Evolutionary conservation across 2,888 invertebrate species (phyloP).

Genomic region (Nemapogon koenigi): DNA sequence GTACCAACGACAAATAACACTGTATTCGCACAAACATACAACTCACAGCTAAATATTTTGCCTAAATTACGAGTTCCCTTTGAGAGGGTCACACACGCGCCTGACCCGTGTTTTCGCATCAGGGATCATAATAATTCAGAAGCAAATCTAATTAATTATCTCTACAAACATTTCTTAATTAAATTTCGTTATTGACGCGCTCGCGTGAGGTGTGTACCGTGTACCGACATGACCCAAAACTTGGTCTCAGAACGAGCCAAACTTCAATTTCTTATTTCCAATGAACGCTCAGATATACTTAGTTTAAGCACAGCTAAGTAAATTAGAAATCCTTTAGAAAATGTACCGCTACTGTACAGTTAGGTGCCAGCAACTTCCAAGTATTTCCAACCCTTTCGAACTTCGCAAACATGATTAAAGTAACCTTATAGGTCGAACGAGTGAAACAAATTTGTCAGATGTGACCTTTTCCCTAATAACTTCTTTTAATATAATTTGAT

Average conservation of each 20-base stretch:
- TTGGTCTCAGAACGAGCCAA: neutral
- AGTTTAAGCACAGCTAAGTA: conserved; percentile 27
- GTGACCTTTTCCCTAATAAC: too few relatives aligned
- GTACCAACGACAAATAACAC: conserved; percentile 54
- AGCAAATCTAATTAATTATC: conserved; percentile 7
- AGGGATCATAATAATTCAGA: conserved; percentile 11
- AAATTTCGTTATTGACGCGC: conserved; percentile 19
- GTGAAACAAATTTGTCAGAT: conserved; percentile 32
- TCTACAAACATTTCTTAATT: conserved; percentile 50
- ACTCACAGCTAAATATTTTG: conserved; percentile 3
- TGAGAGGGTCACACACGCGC: conserved; percentile 9
- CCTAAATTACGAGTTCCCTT: conserved; percentile 5
- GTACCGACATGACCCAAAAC: conserved; percentile 2
- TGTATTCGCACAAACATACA: too few relatives aligned
- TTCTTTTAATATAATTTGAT: too few relatives aligned
- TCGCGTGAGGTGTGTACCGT: neutral
- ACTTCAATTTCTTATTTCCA: conserved; percentile 29
- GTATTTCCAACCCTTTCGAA: conserved; percentile 25
- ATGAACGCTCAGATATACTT: conserved; percentile 26
- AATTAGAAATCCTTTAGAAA: conserved; percentile 27
- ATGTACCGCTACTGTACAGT: too few relatives aligned
- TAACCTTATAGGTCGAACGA: conserved; percentile 33
- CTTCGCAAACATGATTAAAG: conserved; percentile 37
- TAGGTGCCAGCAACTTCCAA: conserved; percentile 12
- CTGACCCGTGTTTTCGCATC: conserved; percentile 10